These are phyloP conservation scores for Macropis europaea DNA, from an alignment of 2,888 invertebrate genomes.

Conservation along the genomic window DNA sequence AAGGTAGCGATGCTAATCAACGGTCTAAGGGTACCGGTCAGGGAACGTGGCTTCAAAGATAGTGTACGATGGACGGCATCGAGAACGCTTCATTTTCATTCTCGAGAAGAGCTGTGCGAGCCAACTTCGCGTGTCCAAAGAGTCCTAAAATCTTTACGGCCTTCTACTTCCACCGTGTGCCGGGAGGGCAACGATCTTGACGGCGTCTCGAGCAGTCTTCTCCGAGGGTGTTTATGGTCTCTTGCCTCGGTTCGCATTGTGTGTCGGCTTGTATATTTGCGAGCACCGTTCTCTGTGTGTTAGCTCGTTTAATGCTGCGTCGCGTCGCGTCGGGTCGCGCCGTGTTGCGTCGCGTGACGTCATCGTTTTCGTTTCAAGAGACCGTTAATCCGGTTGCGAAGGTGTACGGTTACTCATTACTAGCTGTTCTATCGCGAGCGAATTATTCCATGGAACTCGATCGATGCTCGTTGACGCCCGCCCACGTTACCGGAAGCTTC, in stretches of 20 bases:
- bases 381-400: constrained; percentile 10
- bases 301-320: background rate
- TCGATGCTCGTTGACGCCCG: constrained; percentile 6
- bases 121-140: constrained; percentile 54
- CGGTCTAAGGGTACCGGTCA: too few relatives aligned
- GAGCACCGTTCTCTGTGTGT: background rate
- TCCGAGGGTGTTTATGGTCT: constrained; percentile 56
- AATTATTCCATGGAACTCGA: constrained; percentile 26
- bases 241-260: constrained; percentile 29
- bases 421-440: constrained; percentile 17
- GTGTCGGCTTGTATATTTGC: background rate
- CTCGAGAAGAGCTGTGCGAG: constrained; percentile 21
- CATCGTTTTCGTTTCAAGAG: constrained; percentile 23
- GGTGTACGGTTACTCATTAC: constrained; percentile 35
- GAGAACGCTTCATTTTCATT: constrained; percentile 49
- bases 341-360: constrained; percentile 29
- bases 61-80: too few relatives aligned
- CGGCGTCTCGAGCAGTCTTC: constrained; percentile 55
- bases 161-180: constrained; percentile 33
- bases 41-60: too few relatives aligned
- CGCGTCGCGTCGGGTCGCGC: background rate
- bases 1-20: too few relatives aligned
- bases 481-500: too few relatives aligned
- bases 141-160: constrained; percentile 62
- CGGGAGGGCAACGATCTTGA: constrained; percentile 61